These are phyloP conservation scores for Heliconius ismenius DNA, from an alignment of 2,888 invertebrate species.

Conservation along the genomic window DNA sequence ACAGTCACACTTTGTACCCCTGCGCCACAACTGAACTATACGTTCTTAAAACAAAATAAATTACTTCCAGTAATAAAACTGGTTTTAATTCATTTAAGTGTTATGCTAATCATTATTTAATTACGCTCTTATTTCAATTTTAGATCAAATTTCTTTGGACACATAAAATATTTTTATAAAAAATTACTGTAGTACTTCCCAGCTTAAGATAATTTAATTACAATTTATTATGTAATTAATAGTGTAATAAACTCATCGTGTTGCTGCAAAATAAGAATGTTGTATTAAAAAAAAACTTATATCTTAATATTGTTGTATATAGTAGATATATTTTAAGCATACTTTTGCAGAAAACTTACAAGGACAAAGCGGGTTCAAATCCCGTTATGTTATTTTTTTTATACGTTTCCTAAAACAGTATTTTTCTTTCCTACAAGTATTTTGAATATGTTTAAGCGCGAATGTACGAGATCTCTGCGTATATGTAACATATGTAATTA, in stretches of 20 bases:
- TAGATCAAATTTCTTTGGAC: conserved; percentile 10
- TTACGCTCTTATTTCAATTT: conserved; percentile 15
- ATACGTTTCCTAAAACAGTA: too few species aligned
- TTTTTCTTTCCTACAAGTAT: too few species aligned
- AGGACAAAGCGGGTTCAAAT: too few species aligned
- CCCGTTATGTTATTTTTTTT: too few species aligned
- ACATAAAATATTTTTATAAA: conserved; percentile 8
- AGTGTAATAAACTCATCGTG: conserved; percentile 1
- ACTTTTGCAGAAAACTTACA: too few species aligned
- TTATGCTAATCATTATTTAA: conserved; percentile 22
- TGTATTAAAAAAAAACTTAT: not conserved
- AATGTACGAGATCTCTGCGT: not conserved
- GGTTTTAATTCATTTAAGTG: conserved; percentile 8
- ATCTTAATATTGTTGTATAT: not conserved
- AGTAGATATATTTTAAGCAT: not conserved
- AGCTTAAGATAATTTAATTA: conserved; percentile 16
- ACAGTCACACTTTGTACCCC: too few species aligned
- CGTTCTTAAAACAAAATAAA: not conserved
- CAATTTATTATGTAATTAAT: conserved; percentile 13
- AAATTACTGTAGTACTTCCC: not conserved
- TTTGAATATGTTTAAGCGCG: not conserved
- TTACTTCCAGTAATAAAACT: not conserved
- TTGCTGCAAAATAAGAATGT: not conserved
- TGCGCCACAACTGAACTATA: too few species aligned
- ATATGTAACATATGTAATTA: not conserved